phyloP scores from a whole-genome alignment of 2,113 vertebrate species.

The Lamprotornis superbus region DNA sequence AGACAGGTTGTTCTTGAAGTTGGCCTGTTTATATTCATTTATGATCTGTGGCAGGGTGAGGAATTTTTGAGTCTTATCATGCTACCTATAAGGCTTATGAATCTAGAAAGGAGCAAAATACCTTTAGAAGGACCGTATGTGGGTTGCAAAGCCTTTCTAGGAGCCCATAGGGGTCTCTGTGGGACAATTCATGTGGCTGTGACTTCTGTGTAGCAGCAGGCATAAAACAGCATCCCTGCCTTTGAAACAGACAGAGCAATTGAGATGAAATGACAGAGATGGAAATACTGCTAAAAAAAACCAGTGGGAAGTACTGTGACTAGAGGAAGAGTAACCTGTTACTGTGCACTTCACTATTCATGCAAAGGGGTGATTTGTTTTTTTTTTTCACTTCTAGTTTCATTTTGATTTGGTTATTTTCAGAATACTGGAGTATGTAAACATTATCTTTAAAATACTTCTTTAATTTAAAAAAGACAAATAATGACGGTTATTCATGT shows the following conservation, averaged over 20 bases:
- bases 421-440: not conserved
- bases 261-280: constrained; percentile 35
- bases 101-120: not conserved
- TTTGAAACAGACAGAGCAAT: constrained; percentile 18
- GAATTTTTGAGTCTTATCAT: not conserved
- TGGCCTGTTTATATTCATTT: not conserved
- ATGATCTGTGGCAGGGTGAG: not conserved
- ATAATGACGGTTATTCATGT: not conserved
- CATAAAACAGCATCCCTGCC: constrained; percentile 25
- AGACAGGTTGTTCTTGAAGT: not conserved
- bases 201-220: not conserved
- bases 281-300: constrained; percentile 9
- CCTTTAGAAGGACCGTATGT: not conserved
- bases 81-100: not conserved
- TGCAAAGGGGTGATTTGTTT: not conserved
- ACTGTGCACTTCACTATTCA: not conserved
- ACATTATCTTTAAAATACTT: not conserved
- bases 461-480: not conserved
- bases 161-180: constrained; percentile 59
- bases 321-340: not conserved
- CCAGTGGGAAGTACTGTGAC: not conserved
- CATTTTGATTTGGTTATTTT: not conserved
- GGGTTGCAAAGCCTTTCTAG: constrained; percentile 8
- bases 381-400: not conserved
- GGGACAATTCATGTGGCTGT: constrained; percentile 42